Percentiles rank a stretch among this genome's conserved stretches.
Evolutionary conservation across 1,140 invertebrate species (phyloP).

Genomic region (Drosophila saltans): DNA sequence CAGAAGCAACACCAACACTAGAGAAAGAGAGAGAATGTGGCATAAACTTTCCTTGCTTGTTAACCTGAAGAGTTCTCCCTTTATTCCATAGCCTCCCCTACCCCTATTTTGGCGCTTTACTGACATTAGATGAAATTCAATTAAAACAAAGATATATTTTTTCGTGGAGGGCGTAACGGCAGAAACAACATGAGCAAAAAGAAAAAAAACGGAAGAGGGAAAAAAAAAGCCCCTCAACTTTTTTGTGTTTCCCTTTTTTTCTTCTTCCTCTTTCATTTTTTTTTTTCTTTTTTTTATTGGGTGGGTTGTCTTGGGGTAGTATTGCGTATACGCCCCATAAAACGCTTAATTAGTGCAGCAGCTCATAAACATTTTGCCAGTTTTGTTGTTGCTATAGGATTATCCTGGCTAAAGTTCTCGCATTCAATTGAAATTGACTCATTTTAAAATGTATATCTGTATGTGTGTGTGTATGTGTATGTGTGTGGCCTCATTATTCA

Average conservation of each 20-base stretch:
- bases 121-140: conserved; percentile 77
- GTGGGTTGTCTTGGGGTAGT: background rate
- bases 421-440: conserved; percentile 76
- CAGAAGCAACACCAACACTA: background rate
- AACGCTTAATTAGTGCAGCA: conserved; percentile 67
- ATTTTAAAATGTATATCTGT: conserved; percentile 46
- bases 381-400: background rate
- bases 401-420: conserved; percentile 17
- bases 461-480: background rate
- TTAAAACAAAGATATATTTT: conserved; percentile 80
- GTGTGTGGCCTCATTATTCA: conserved; percentile 69
- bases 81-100: background rate
- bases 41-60: conserved; percentile 73
- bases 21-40: conserved; percentile 48
- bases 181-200: background rate
- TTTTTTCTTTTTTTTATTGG: conserved; percentile 15
- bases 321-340: conserved; percentile 69
- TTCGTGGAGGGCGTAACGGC: conserved; percentile 32
- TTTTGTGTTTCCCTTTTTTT: no score
- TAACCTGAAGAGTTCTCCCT: conserved; percentile 60
- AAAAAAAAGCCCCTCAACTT: no score
- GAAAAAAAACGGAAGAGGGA: no score
- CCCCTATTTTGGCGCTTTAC: conserved; percentile 12
- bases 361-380: conserved; percentile 25
- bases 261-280: no score